These are phyloP conservation scores for Sussaba pulchella DNA, from an alignment of 2,888 invertebrate species.

Conservation along the genomic window DNA sequence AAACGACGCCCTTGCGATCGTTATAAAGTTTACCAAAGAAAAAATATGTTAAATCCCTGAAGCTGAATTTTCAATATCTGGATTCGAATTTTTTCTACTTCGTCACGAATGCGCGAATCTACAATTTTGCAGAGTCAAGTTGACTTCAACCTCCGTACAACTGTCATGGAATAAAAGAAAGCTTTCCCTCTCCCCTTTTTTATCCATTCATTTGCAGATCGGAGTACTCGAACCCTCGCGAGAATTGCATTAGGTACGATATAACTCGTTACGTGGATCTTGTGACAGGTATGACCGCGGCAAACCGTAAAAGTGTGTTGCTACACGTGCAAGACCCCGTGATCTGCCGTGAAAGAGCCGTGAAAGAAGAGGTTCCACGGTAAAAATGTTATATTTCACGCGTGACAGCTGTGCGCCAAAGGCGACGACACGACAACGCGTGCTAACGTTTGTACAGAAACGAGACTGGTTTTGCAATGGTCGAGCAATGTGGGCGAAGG, in stretches of 20 bases:
- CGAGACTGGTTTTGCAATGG: conserved; percentile 70
- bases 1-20: too few relatives aligned
- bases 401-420: conserved; percentile 64
- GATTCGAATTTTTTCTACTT: not conserved
- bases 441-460: conserved; percentile 1
- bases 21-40: too few relatives aligned
- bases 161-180: not conserved
- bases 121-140: not conserved
- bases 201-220: not conserved
- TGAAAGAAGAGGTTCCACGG: conserved; percentile 59
- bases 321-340: not conserved
- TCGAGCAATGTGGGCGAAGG: conserved; percentile 51
- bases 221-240: not conserved
- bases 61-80: not conserved
- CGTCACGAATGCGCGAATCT: not conserved
- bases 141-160: not conserved
- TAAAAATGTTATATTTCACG: conserved; percentile 74
- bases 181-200: not conserved
- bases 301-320: conserved; percentile 14
- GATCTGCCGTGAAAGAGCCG: conserved; percentile 16
- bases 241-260: conserved; percentile 1
- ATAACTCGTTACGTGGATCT: not conserved
- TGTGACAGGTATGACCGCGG: conserved; percentile 6
- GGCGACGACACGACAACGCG: conserved; percentile 26
- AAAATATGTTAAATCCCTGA: too few relatives aligned